Evolutionary conservation across 2,797 vertebrate species (phyloP).

Genomic region (Catamblyrhynchus diadema): DNA sequence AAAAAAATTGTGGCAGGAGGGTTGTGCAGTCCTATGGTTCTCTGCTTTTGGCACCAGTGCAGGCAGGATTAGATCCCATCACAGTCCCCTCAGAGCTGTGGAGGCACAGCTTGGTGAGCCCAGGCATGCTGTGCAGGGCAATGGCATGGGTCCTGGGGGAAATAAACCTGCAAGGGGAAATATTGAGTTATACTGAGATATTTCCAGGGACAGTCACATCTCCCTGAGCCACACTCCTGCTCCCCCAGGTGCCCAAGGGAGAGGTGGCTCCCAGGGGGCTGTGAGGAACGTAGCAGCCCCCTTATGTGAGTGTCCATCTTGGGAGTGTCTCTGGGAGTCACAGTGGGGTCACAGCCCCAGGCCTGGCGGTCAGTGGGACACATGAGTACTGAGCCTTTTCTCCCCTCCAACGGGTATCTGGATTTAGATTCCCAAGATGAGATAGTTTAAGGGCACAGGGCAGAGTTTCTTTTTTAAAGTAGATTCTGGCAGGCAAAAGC

Average conservation of each 20-base stretch:
- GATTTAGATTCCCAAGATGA: neutral
- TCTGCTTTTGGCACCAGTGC: neutral
- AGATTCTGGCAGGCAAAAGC: neutral
- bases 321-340: neutral
- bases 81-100: neutral
- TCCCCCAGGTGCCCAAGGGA: neutral
- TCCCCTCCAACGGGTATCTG: neutral
- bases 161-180: neutral
- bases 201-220: neutral
- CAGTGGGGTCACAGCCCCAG: neutral
- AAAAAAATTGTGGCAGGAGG: neutral
- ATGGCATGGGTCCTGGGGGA: rapidly evolving
- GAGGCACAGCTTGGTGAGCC: rapidly evolving
- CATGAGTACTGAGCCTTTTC: neutral
- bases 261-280: neutral
- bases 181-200: neutral
- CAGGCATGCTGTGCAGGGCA: rapidly evolving
- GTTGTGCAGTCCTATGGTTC: rapidly evolving
- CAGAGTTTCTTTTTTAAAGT: neutral
- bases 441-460: neutral
- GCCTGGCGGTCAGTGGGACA: rapidly evolving
- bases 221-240: neutral
- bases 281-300: rapidly evolving
- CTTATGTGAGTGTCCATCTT: too few relatives aligned
- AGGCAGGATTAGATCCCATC: rapidly evolving